Evolutionary conservation across 2,888 invertebrate genomes (phyloP), one percentile per base, ranked within the genome.

Genomic region (Loripinus fragilis): DNA sequence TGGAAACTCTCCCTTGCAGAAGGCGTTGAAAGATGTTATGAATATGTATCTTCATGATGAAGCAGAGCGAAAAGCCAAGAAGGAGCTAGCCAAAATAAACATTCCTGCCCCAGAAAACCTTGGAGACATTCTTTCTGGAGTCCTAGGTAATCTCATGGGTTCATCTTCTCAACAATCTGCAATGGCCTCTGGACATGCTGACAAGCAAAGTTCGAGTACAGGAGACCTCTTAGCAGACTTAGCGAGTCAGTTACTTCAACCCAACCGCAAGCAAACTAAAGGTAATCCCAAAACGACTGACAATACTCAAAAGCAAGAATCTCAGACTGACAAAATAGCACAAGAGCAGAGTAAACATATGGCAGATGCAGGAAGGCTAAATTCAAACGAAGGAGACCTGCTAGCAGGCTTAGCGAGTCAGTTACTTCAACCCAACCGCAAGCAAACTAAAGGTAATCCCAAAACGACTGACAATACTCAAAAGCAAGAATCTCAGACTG

Each of bases 1-100:
- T 5, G 72, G 66, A 23, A 66, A 71, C 12, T 38, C 71, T 3
- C 78, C 76, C 2, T 65, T 81, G 3, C 60, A 67, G 25, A 71
- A 75, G 33, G 79, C 79, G 20, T 42, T 75, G 28, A 42, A 42
- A 2, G 41, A 67, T 45, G 25, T 67, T 15, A 45, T 41, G 42
- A 28, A 67, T 2, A 23, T 42, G 28, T 67, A 67, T 67, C 67
- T 67, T 17, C 28, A 25, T 1, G 5, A 20, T 23, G 67, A 67
- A 67, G 67, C 38, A 2, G 60, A 60, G 23, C 25, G 60, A 60
- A 60, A 60, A 33, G 60, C 33, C 2, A 60, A 33, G 28, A 33
- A 60, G 17, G 60, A 60, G 33, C 60, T 60, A 2, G 17, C 30
- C 2, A 60, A 60, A 33, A 12, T 60, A 20, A 60, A 60, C 5